A percentile compares a stretch with the other conserved stretches of the same genome.
Evolutionary conservation across 2,888 invertebrate species (phyloP).

Genomic region (Synergus gifuensis): DNA sequence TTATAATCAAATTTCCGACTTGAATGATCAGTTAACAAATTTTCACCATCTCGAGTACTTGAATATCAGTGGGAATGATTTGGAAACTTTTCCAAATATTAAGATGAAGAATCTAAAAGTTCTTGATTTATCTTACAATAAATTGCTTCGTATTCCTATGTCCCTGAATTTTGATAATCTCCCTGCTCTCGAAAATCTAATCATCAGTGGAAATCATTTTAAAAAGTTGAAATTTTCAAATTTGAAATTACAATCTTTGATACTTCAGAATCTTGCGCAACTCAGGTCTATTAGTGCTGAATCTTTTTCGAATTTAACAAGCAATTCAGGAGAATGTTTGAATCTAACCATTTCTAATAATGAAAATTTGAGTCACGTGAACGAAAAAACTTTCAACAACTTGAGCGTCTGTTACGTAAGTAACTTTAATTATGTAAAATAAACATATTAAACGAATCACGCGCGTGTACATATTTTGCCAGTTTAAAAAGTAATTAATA

Average conservation of each 20-base stretch:
- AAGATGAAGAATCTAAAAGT: constrained; percentile 77
- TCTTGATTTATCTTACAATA: constrained; percentile 80
- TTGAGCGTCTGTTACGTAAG: constrained; percentile 80
- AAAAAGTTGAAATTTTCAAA: constrained; percentile 78
- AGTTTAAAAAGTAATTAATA: constrained; percentile 40
- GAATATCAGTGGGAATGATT: constrained; percentile 68
- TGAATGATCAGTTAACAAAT: constrained; percentile 51
- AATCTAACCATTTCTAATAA: constrained; percentile 79
- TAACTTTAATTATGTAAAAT: constrained; percentile 47
- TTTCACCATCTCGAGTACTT: constrained; percentile 58
- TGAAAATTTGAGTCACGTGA: constrained; percentile 76
- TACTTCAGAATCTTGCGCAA: constrained; percentile 68
- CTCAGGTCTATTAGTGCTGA: constrained; percentile 72
- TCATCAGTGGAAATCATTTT: constrained; percentile 80
- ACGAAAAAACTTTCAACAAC: constrained; percentile 70
- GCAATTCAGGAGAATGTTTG: constrained; percentile 74
- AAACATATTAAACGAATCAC: constrained; percentile 4
- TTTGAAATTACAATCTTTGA: constrained; percentile 77
- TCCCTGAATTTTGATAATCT: constrained; percentile 77
- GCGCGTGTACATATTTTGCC: neutral
- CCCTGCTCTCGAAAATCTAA: constrained; percentile 79
- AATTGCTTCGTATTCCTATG: constrained; percentile 78
- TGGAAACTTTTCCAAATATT: constrained; percentile 78
- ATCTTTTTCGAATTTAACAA: constrained; percentile 78
- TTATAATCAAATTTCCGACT: constrained; percentile 60